Evolutionary conservation across 2,888 invertebrate genomes (phyloP).

Genomic region (Lymantria monacha): DNA sequence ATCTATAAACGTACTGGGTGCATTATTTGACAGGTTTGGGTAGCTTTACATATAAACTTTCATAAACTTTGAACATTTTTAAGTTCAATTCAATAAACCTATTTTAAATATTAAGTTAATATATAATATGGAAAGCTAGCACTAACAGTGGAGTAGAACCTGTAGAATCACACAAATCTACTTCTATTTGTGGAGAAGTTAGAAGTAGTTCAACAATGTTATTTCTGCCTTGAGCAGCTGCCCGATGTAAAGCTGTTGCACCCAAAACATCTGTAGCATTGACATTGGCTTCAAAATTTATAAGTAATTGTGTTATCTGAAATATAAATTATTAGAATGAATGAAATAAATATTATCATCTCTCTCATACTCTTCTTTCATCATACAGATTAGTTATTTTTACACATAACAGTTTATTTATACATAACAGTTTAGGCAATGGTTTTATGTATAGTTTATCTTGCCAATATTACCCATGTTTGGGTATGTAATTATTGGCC

Average conservation of each 20-base stretch:
- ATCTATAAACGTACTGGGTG: no score
- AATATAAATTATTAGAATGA: constrained; percentile 11
- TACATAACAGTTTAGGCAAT: no score
- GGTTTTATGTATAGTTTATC: no score
- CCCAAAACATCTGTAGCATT: constrained; percentile 86
- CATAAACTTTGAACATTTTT: no score
- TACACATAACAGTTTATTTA: no score
- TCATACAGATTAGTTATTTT: no score
- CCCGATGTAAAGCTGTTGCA: constrained; percentile 90
- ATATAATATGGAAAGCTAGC: background rate
- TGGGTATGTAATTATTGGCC: no score
- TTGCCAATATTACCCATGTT: no score
- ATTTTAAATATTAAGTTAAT: background rate
- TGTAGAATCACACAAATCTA: constrained; percentile 85
- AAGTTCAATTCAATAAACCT: no score
- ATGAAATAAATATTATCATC: background rate
- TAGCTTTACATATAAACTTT: no score
- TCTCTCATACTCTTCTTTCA: background rate
- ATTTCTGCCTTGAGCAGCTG: constrained; percentile 83
- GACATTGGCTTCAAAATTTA: constrained; percentile 86
- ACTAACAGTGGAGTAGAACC: constrained; percentile 90
- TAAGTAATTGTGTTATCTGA: constrained; percentile 85
- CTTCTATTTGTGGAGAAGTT: constrained; percentile 71
- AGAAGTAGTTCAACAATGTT: constrained; percentile 86
- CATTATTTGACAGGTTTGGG: no score